Percentiles rank a stretch among this genome's conserved stretches.
phyloP scores from a whole-genome alignment of 2,113 vertebrate species.

The Bufo gargarizans region DNA sequence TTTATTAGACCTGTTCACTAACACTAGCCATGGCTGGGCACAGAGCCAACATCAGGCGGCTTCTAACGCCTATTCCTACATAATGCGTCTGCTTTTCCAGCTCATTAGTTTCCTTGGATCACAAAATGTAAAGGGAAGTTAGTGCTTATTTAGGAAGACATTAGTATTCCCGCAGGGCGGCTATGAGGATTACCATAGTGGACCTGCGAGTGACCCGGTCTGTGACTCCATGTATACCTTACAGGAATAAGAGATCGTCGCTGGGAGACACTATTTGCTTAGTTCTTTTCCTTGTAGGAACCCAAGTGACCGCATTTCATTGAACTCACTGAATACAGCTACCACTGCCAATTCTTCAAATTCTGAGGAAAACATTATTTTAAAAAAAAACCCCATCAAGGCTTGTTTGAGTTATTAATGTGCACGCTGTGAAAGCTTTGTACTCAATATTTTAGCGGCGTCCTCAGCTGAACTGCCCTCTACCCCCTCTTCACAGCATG shows the following conservation, averaged over 20 bases:
- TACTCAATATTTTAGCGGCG: not conserved
- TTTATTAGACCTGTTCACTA: not conserved
- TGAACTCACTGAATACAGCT: not conserved
- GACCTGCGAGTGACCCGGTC: not conserved
- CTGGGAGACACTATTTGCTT: not conserved
- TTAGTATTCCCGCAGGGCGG: not conserved
- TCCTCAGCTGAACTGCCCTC: no score
- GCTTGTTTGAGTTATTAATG: not conserved
- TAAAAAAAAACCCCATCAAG: not conserved
- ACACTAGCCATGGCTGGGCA: not conserved
- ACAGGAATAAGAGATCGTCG: not conserved
- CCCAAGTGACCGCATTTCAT: not conserved
- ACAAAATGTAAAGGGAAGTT: not conserved
- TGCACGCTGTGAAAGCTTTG: not conserved
- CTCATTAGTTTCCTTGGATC: not conserved
- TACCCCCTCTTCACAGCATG: no score
- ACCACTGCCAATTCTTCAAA: not conserved
- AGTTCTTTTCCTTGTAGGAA: not conserved
- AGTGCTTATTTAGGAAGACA: not conserved
- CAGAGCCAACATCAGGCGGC: not conserved
- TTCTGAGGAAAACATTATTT: not conserved
- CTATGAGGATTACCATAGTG: not conserved
- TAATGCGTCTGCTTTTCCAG: slow-evolving; percentile 11
- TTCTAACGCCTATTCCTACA: not conserved
- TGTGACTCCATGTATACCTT: not conserved